Percentiles rank a stretch among this genome's conserved stretches.
Evolutionary conservation across 2,888 invertebrate genomes (phyloP).

Genomic region (Cremastinae sp.): DNA sequence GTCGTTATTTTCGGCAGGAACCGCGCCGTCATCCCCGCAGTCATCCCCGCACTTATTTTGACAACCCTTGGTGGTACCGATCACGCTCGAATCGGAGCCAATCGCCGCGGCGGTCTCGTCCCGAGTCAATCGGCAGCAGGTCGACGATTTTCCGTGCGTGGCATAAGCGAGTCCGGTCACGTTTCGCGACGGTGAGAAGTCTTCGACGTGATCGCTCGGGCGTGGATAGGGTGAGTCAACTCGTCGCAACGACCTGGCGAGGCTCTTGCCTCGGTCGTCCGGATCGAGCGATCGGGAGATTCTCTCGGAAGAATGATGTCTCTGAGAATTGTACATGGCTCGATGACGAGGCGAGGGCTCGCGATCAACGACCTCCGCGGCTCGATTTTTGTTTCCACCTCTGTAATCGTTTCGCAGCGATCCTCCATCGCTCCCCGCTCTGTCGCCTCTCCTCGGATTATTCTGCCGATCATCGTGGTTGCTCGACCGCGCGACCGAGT

Average conservation of each 20-base stretch:
- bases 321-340: slow-evolving; percentile 37
- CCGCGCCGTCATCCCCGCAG: too few relatives aligned
- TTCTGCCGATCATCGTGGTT: slow-evolving; percentile 35
- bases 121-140: slow-evolving; percentile 35
- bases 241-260: slow-evolving; percentile 38
- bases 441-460: slow-evolving; percentile 3
- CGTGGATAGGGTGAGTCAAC: slow-evolving; percentile 60
- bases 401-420: slow-evolving; percentile 25
- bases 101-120: too few relatives aligned
- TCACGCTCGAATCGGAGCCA: too few relatives aligned
- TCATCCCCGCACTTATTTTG: too few relatives aligned
- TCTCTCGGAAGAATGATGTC: slow-evolving; percentile 21
- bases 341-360: slow-evolving; percentile 43
- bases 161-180: slow-evolving; percentile 36
- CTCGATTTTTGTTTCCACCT: slow-evolving; percentile 28
- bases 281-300: slow-evolving; percentile 35
- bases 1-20: too few relatives aligned
- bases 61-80: too few relatives aligned
- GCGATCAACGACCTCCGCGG: slow-evolving; percentile 40
- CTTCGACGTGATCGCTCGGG: slow-evolving; percentile 50
- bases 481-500: not conserved
- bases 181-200: slow-evolving; percentile 58
- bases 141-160: slow-evolving; percentile 33
- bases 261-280: slow-evolving; percentile 31
- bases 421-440: slow-evolving; percentile 11